Evolutionary conservation across 2,888 invertebrate species (phyloP).

Genomic region (Entomobrya multifasciata): DNA sequence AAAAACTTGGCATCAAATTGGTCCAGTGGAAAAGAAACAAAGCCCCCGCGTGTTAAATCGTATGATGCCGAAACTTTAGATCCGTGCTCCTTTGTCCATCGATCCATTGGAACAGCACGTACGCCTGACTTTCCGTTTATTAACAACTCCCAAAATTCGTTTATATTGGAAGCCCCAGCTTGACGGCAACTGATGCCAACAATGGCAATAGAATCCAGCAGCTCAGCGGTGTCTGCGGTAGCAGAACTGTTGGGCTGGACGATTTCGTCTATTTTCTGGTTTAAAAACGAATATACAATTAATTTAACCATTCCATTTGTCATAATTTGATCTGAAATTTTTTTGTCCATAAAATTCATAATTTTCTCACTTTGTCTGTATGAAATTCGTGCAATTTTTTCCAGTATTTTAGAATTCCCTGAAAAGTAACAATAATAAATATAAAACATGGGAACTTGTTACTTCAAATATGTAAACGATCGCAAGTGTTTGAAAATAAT

Average conservation of each 20-base stretch:
- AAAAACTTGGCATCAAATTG: constrained; percentile 85
- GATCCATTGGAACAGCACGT: constrained; percentile 20
- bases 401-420: constrained; percentile 45
- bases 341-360: no score
- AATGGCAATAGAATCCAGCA: constrained; percentile 62
- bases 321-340: no score
- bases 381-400: neutral
- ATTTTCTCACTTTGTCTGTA: no score
- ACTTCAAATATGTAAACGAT: no score
- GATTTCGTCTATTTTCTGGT: neutral
- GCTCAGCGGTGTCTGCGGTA: neutral
- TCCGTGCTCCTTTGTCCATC: constrained; percentile 60
- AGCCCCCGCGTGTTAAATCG: constrained; percentile 23
- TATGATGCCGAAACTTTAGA: neutral
- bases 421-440: no score
- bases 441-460: no score
- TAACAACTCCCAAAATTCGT: constrained; percentile 56
- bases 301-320: no score
- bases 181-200: constrained; percentile 56
- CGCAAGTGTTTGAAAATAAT: no score
- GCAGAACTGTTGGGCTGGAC: neutral
- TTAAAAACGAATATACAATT: neutral
- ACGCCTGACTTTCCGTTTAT: constrained; percentile 41
- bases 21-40: constrained; percentile 55
- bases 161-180: constrained; percentile 32